These are phyloP conservation scores for Ptychochromis oligacanthus DNA, from an alignment of 2,113 vertebrate genomes.

Conservation along the genomic window DNA sequence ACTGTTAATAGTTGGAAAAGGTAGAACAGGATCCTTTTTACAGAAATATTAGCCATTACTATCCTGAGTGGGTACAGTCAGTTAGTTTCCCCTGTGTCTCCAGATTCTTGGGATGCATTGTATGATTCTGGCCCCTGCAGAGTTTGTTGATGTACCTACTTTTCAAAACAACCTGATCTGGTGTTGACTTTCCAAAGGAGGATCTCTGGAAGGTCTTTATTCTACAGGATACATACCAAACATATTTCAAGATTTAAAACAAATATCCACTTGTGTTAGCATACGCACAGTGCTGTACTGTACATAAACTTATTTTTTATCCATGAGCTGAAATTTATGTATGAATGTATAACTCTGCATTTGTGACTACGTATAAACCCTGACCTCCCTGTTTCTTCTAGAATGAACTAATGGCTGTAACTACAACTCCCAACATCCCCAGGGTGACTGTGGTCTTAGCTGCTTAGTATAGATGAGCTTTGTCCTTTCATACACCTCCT, in stretches of 20 bases:
- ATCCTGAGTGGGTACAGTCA: too few relatives aligned
- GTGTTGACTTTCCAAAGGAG: neutral
- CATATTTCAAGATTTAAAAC: conserved; percentile 30
- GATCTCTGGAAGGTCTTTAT: conserved; percentile 4
- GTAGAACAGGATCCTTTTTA: too few relatives aligned
- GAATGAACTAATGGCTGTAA: conserved; percentile 29
- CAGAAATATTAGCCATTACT: neutral
- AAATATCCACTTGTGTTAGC: neutral
- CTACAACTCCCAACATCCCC: conserved; percentile 15
- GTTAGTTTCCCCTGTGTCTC: too few relatives aligned
- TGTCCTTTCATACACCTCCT: conserved; percentile 25
- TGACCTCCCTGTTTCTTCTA: conserved; percentile 15
- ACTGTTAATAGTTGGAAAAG: too few relatives aligned
- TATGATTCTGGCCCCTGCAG: neutral
- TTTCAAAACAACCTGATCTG: neutral
- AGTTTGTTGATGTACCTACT: neutral
- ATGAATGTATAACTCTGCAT: too few relatives aligned
- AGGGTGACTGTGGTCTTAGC: neutral
- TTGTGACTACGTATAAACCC: conserved; percentile 22
- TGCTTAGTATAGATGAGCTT: conserved; percentile 10
- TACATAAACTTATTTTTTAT: conserved; percentile 15
- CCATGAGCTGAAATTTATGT: neutral
- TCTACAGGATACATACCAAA: neutral
- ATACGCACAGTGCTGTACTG: too few relatives aligned
- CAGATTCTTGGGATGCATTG: too few relatives aligned